Evolutionary conservation across 2,888 invertebrate species (phyloP), one percentile per base, ranked within the genome.

Genomic region (Acronicta psi): DNA sequence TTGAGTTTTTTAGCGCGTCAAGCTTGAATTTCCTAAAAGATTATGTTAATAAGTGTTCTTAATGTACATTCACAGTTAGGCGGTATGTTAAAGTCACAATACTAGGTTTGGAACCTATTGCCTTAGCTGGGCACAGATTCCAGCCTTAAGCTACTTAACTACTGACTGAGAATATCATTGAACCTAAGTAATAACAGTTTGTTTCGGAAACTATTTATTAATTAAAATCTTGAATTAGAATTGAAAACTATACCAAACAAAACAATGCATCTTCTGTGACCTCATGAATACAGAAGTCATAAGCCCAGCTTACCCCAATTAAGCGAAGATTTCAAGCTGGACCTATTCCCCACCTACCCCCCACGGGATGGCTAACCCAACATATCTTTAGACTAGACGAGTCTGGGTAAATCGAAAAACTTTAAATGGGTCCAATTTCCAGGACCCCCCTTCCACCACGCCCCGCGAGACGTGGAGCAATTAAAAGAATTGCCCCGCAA

Each of bases 371-470:
- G 59, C 53, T 69, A 73, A 74, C 66, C 62, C 71, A 63, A 81
- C 73, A 79, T 79, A 82, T 77, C 78, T 78, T 73, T 75, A 73
- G 66, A 73, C 80, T 75, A 81, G 82, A 79, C 84, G 78, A 82
- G 84, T 83, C 81, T 79, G 83, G 73, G 86, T 84, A 91, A 91
- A 91, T 91, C 86, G 92, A 90, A 91, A 92, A 92, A 92, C 90
- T 92, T 92, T 92, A 89, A 92, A 91, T 89, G 85, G 87, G 75
- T 83, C 86, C 88, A 85, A 88, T 88, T 87, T 85, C 81, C 75
- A 81, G 68, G 62, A 56, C 55, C 65, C 45, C 63, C 65, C 34
- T 60, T 43, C 38, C 62, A 45, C 47, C 64, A 23, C 62, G 66
- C 71, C 73, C 77, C 79, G 67, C 65, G 87, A 83, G 91, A 90